Evolutionary conservation across 2,888 invertebrate genomes (phyloP).

Genomic region (Pterostichus niger): DNA sequence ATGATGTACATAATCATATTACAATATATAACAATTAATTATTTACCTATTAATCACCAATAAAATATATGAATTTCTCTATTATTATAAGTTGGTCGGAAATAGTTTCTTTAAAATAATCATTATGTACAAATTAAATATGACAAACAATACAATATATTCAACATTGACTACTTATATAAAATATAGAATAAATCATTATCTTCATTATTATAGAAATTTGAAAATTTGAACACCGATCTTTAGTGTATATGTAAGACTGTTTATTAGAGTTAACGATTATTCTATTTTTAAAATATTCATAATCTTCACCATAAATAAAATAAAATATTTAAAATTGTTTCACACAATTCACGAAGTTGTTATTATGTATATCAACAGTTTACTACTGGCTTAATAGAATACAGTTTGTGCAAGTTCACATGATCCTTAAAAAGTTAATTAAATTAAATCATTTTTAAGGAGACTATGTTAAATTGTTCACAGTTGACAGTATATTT

Average conservation of each 20-base stretch:
- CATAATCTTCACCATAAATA: slow-evolving; percentile 27
- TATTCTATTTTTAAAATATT: slow-evolving; percentile 35
- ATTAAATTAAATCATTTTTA: no score
- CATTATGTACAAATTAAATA: slow-evolving; percentile 63
- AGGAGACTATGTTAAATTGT: no score
- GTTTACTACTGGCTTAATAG: slow-evolving; percentile 15
- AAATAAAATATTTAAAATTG: slow-evolving; percentile 58
- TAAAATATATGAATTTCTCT: slow-evolving; percentile 65
- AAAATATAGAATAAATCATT: slow-evolving; percentile 57
- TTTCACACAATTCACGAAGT: slow-evolving; percentile 51
- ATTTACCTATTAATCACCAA: slow-evolving; percentile 65
- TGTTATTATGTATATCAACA: not conserved
- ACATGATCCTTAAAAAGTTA: not conserved
- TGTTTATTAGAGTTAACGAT: slow-evolving; percentile 29
- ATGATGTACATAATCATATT: slow-evolving; percentile 58
- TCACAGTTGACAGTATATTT: no score
- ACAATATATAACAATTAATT: slow-evolving; percentile 64
- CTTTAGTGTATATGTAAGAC: slow-evolving; percentile 40
- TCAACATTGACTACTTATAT: slow-evolving; percentile 61
- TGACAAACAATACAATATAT: slow-evolving; percentile 46
- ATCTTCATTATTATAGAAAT: slow-evolving; percentile 54
- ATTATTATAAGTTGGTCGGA: slow-evolving; percentile 65
- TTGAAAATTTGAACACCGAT: slow-evolving; percentile 58
- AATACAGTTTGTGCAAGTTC: slow-evolving; percentile 5
- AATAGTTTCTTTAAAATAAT: slow-evolving; percentile 62